phyloP scores from a whole-genome alignment of 2,888 invertebrate genomes.

The Chymomyza procnemis region DNA sequence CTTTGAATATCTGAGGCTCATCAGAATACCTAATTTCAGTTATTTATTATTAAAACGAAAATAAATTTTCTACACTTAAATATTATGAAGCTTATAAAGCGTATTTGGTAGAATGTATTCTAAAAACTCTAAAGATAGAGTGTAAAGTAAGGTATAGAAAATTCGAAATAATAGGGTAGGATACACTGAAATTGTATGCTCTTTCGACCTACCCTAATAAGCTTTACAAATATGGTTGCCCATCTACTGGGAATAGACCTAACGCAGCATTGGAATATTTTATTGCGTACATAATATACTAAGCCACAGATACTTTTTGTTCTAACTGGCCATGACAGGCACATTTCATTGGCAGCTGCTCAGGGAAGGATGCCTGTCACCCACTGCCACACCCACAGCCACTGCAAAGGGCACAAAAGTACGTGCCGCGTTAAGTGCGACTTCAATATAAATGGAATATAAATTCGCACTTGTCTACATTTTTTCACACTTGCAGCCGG shows the following conservation, averaged over 20 bases:
- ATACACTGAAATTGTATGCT: too few relatives aligned
- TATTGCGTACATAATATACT: not conserved
- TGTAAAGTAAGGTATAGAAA: too few relatives aligned
- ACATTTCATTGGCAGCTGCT: not conserved
- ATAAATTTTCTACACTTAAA: too few relatives aligned
- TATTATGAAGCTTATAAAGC: too few relatives aligned
- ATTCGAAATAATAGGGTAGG: too few relatives aligned
- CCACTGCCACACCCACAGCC: too few relatives aligned
- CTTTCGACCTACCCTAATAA: not conserved
- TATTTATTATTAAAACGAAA: too few relatives aligned
- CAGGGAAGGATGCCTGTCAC: not conserved
- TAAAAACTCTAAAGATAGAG: too few relatives aligned
- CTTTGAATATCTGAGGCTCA: too few relatives aligned
- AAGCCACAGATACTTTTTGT: not conserved
- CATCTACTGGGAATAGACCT: not conserved
- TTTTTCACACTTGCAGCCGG: constrained; percentile 31
- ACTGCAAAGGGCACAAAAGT: not conserved
- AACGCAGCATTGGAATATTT: not conserved
- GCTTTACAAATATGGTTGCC: not conserved
- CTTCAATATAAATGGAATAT: constrained; percentile 26
- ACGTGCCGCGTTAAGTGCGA: not conserved
- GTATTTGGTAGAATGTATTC: too few relatives aligned
- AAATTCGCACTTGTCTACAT: constrained; percentile 43
- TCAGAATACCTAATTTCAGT: too few relatives aligned
- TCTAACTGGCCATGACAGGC: not conserved